phyloP scores from a whole-genome alignment of 2,888 invertebrate species.

The Mesorhabditis spiculigera region DNA sequence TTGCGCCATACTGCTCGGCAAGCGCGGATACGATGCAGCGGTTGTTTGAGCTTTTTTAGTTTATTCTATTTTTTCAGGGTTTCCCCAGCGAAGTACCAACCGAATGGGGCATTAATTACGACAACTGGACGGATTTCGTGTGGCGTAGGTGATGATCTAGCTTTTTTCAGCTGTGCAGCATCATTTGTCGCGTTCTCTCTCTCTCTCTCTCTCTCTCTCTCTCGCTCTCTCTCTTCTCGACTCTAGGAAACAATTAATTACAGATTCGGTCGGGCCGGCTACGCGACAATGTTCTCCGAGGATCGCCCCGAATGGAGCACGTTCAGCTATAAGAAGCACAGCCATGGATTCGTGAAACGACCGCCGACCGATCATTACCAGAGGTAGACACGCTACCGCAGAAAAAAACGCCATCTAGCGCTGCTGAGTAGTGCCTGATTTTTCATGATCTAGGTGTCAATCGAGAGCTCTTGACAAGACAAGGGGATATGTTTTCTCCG shows the following conservation, averaged over 20 bases:
- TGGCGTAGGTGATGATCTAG: not conserved
- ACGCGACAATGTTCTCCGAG: constrained; percentile 6
- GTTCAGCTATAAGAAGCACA: not conserved
- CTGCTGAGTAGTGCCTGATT: no score
- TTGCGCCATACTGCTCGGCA: constrained; percentile 1
- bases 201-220: no score
- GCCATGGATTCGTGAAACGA: not conserved
- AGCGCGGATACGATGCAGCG: not conserved
- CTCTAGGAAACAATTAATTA: not conserved
- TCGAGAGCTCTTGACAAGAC: no score
- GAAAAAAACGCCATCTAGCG: not conserved
- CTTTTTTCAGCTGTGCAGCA: not conserved
- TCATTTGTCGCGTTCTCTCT: no score
- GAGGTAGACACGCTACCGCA: not conserved
- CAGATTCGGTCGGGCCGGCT: not conserved
- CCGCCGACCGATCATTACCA: constrained; percentile 1
- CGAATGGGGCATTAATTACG: constrained; percentile 4
- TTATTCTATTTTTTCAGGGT: not conserved
- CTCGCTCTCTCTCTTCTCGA: no score
- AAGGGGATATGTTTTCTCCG: no score
- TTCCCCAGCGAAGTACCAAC: not conserved
- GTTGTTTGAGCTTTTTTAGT: not conserved
- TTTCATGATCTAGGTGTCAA: no score
- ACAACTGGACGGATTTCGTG: not conserved
- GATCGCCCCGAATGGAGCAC: constrained; percentile 5